Evolutionary conservation across 2,113 vertebrate species (phyloP), one percentile per base, ranked within the genome.

Genomic region (Prietella phreatophila): DNA sequence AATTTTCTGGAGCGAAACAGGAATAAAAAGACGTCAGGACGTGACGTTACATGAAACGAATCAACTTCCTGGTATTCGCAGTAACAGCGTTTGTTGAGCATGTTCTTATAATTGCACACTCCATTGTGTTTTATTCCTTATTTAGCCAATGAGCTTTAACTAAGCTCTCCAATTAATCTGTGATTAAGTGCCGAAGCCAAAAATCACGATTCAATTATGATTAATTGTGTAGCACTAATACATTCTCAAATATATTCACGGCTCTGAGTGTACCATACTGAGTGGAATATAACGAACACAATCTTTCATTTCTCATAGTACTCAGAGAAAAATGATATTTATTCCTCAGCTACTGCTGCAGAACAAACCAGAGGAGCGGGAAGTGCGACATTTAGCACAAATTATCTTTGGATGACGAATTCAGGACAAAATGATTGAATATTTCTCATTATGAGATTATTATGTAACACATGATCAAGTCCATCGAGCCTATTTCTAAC

Each of bases 221-320:
- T 75, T 75, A 20, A 75, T 42, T 75, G 36, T 75, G 71, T 36
- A 42, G 20, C 71, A 42, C 71, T 75, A 75, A 75, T 75, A 58
- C 36, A 33, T 55, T 81, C 78, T 50, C 55, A 81, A 33, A 33
- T n/a, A 81, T 9, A 33, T 56, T 58, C 78, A 33, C 7, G 27
- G 53, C 47, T 55, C 25, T 0, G 47, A 15, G 27, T 30, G 27
- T 30, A 50, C 47, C 56, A n/a, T 15, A 81, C 4, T 7, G 47
- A 81, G 53, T 20, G n/a, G 6, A n/a, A 81, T 33, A 56, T 55
- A 58, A 58, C 56, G 22, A 7, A 20, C 78, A 30, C n/a, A 30
- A 56, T 81, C 53, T 36, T n/a, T 81, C n/a, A 55, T 30, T n/a
- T 58, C 53, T 58, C n/a, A 9, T 33, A 33, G 50, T 56, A 30